Base-by-base conservation (phyloP, 2,797 vertebrate species). In the Enteromius argenteus region DNA sequence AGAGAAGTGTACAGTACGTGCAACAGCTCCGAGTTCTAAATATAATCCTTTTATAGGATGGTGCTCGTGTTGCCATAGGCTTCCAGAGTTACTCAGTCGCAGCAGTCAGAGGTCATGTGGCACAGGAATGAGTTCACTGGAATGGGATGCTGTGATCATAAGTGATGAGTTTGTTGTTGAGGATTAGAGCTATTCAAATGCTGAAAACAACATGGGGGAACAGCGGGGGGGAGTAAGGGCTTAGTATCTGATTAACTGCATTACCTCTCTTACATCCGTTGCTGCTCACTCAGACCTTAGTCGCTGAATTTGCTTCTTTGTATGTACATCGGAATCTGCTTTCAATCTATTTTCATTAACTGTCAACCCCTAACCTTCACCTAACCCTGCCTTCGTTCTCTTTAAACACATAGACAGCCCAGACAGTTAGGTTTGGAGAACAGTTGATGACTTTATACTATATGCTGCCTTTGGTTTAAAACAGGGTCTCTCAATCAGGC, bases 171-270 rank as follows among this genome's bases (percentile, higher is more conserved):
- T 32, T 53, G 1, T 88, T 90, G 89, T 88, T 73, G 68, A 88
- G 90, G 84, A 90, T 85, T 85, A 92, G 87, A 83, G 88, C 89
- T 74, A 90, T 74, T 82, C 87, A 83, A 79, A 74, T 23, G 30
- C 83, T 88, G 71, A 89, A 86, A 86, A 90, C 81, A 0, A 80
- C 17, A 71, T 1, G 44, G 66, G 3, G 19, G 30, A 80, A 60
- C 60, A 86, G 17, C n/a, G 46, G 72, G 60, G 14, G 14, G 72
- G 72, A 68, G 23, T 27, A 73, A 39, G 37, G 14, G 37, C 51
- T 71, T 71, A 51, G 42, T 44, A 49, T 83, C 75, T 74, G 35
- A 73, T 79, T 83, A 83, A 42, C 75, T 44, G n/a, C 17, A 58
- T 21, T 49, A 37, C 46, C 77, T 66, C 66, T 62, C 73, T 37